Conservation (phyloP, 2,888 invertebrate species). For the Shargacucullia verbasci region DNA sequence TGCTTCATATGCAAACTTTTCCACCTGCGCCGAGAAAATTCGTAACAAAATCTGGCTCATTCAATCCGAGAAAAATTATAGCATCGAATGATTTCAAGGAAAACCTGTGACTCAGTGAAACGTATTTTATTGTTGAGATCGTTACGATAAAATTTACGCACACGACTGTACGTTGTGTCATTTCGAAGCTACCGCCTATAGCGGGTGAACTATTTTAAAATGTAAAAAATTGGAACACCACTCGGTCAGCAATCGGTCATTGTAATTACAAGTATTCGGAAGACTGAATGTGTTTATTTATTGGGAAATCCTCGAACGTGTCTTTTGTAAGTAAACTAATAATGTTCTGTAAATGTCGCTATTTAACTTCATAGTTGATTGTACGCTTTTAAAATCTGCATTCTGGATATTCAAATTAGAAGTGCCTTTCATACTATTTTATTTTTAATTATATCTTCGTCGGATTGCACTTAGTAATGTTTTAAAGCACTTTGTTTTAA, state of each 20-base stretch:
- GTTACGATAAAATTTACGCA: conserved; percentile 58
- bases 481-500: too few relatives aligned
- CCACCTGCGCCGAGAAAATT: conserved; percentile 9
- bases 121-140: conserved; percentile 54
- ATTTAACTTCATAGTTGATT: too few relatives aligned
- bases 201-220: conserved; percentile 55
- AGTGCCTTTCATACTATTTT: neutral
- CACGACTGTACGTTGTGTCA: conserved; percentile 44
- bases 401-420: neutral
- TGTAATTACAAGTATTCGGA: conserved; percentile 36
- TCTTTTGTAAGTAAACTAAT: conserved; percentile 4
- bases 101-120: conserved; percentile 52
- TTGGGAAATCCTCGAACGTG: conserved; percentile 17
- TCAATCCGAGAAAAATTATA: conserved; percentile 44
- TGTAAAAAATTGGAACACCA: conserved; percentile 51
- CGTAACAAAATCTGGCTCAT: conserved; percentile 47
- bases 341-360: neutral
- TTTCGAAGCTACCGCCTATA: conserved; percentile 40
- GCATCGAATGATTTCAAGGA: conserved; percentile 51
- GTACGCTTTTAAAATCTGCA: neutral
- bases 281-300: conserved; percentile 32
- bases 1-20: too few relatives aligned
- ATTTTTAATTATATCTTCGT: too few relatives aligned
- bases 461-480: too few relatives aligned
- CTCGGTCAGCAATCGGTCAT: conserved; percentile 43